Percentiles rank a stretch among this genome's conserved stretches.
These are phyloP conservation scores for Drosophila tripunctata DNA, from an alignment of 2,888 invertebrate species.

Conservation along the genomic window DNA sequence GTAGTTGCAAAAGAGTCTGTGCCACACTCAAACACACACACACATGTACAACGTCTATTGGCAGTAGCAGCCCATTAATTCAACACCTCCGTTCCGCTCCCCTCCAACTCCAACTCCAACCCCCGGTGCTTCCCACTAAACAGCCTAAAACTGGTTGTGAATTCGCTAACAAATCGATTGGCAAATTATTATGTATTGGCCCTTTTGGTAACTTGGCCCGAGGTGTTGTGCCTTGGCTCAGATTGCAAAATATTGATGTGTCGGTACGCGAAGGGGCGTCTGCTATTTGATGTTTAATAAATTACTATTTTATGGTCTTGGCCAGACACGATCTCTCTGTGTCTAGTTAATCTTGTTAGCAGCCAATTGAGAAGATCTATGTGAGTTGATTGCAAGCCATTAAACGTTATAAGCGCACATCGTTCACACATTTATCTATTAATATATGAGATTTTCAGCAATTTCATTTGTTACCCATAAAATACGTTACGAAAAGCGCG, in stretches of 20 bases:
- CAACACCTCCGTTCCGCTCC: background rate
- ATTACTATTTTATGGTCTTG: constrained; percentile 26
- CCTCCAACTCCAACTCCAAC: background rate
- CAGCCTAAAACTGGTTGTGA: constrained; percentile 32
- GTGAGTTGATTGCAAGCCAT: background rate
- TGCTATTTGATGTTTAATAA: constrained; percentile 55
- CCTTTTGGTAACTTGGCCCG: constrained; percentile 41
- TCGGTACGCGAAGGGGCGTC: constrained; percentile 42
- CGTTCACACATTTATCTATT: background rate
- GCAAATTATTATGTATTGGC: constrained; percentile 75
- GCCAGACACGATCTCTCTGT: constrained; percentile 53
- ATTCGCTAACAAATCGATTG: constrained; percentile 74
- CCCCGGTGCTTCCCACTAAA: background rate
- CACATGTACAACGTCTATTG: constrained; percentile 24
- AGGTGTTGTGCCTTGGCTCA: constrained; percentile 69
- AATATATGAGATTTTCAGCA: background rate
- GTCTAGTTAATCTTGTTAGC: constrained; percentile 59
- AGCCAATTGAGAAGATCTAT: constrained; percentile 19
- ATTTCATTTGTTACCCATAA: background rate
- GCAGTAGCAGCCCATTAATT: constrained; percentile 53
- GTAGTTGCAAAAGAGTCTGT: constrained; percentile 36
- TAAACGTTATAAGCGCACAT: background rate
- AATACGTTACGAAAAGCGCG: background rate
- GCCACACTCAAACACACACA: constrained; percentile 20
- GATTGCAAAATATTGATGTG: constrained; percentile 66